These are phyloP conservation scores for Triplophysa rosa DNA, from an alignment of 2,113 vertebrate genomes.

Conservation along the genomic window DNA sequence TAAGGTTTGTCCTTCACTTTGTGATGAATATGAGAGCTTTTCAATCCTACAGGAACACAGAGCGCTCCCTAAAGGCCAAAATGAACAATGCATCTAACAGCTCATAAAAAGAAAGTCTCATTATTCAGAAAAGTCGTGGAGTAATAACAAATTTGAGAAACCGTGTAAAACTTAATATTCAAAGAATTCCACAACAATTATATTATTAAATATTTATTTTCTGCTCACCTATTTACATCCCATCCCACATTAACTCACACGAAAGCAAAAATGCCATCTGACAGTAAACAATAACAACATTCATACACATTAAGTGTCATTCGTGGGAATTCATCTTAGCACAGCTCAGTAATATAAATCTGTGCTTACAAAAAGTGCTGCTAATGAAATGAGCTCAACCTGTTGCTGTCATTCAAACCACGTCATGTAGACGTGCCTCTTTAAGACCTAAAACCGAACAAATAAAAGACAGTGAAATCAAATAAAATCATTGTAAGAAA, in stretches of 20 bases:
- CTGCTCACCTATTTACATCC: background rate
- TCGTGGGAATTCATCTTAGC: background rate
- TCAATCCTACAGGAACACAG: too few relatives aligned
- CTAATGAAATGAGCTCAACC: background rate
- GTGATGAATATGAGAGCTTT: too few relatives aligned
- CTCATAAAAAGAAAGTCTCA: background rate
- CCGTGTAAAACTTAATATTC: background rate
- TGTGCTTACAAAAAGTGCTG: background rate
- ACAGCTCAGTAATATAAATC: background rate
- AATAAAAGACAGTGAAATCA: slow-evolving; percentile 26
- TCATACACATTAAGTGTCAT: background rate
- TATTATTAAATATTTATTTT: slow-evolving; percentile 31
- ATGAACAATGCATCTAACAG: background rate
- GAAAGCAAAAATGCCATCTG: slow-evolving; percentile 16
- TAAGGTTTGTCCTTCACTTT: background rate
- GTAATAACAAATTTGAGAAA: too few relatives aligned
- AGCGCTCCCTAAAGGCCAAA: slow-evolving; percentile 28
- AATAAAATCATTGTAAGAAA: slow-evolving; percentile 11
- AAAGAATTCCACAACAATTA: background rate
- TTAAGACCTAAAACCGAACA: slow-evolving; percentile 15
- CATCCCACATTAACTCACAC: slow-evolving; percentile 1
- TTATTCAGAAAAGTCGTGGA: too few relatives aligned
- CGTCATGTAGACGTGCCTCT: background rate
- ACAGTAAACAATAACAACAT: background rate
- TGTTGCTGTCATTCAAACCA: background rate